Percentiles rank a stretch among this genome's conserved stretches.
phyloP scores from a whole-genome alignment of 2,113 vertebrate species.

The Mirounga angustirostris region DNA sequence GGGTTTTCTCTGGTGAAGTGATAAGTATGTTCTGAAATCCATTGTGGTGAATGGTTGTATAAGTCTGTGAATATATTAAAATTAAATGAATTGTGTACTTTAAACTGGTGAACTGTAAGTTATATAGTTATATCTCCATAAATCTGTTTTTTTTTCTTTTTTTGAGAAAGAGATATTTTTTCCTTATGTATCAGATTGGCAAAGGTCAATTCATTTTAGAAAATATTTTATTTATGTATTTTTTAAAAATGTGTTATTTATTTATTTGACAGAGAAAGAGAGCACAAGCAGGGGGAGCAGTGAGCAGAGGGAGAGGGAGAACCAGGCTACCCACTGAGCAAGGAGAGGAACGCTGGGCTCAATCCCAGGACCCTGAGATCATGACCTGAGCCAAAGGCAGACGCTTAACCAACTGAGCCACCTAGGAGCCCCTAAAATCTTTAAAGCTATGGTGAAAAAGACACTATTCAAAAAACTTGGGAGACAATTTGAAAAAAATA shows the following conservation, averaged over 20 bases:
- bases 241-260: no score
- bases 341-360: no score
- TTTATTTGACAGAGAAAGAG: no score
- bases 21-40: background rate
- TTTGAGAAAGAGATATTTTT: background rate
- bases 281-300: no score
- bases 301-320: no score
- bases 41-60: background rate
- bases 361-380: no score
- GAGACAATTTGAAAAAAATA: background rate
- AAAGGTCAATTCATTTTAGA: background rate
- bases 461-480: background rate
- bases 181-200: background rate
- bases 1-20: background rate
- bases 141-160: background rate
- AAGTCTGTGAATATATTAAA: background rate
- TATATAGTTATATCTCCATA: background rate
- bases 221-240: background rate
- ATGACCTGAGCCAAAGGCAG: background rate
- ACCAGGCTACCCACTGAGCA: no score
- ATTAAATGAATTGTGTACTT: background rate
- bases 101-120: background rate
- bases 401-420: background rate
- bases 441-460: background rate
- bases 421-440: background rate